These are phyloP conservation scores for Plecturocebus donacophilus DNA, from an alignment of 2,113 vertebrate species.

Conservation along the genomic window DNA sequence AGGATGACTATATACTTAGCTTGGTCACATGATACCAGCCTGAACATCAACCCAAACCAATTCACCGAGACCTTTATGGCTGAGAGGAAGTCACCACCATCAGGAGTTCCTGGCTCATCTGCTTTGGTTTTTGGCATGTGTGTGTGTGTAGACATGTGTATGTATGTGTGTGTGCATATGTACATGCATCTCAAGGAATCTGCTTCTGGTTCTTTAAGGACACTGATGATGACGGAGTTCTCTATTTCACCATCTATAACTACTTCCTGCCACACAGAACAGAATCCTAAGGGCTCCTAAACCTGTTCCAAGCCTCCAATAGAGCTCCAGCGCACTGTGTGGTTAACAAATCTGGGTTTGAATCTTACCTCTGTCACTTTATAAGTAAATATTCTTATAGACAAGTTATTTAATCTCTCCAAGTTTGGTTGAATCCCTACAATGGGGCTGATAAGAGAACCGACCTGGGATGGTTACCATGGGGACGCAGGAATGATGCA, in stretches of 20 bases:
- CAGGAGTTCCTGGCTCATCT: accelerated
- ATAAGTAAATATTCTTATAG: background rate
- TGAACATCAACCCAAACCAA: background rate
- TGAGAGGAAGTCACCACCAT: background rate
- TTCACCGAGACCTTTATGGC: accelerated
- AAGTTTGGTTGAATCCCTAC: background rate
- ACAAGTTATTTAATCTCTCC: background rate
- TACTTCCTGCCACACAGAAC: background rate
- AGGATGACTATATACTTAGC: background rate
- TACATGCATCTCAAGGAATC: background rate
- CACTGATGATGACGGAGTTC: background rate
- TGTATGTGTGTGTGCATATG: too few relatives aligned
- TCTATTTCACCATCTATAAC: background rate
- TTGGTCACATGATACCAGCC: background rate
- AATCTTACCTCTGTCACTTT: background rate
- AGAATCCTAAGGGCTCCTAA: background rate
- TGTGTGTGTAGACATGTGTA: background rate
- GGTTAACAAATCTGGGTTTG: background rate
- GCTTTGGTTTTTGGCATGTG: too few relatives aligned
- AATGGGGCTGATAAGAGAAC: background rate
- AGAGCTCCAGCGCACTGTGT: background rate
- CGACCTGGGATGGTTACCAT: background rate
- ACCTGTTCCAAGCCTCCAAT: background rate
- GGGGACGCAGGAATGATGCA: background rate
- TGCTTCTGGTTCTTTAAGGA: background rate